These are phyloP conservation scores for Sebastes miniatus DNA, from an alignment of 2,797 vertebrate genomes.

Conservation along the genomic window DNA sequence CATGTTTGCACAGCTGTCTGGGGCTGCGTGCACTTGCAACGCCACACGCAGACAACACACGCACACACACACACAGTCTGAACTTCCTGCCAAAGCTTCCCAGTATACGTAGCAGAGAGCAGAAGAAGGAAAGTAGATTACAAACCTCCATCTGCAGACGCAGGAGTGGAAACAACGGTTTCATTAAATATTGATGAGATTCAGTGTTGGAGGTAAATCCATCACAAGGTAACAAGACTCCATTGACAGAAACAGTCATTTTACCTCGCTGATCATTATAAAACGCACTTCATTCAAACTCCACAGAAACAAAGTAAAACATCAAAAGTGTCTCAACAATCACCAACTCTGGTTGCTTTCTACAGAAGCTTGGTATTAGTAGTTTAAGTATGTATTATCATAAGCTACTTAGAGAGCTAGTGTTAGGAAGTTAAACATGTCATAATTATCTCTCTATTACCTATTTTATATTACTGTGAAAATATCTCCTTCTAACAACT, in stretches of 20 bases:
- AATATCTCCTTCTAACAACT: too few species aligned
- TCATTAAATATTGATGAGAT: not conserved
- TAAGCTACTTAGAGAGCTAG: too few species aligned
- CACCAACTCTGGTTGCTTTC: too few species aligned
- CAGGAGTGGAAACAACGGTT: not conserved
- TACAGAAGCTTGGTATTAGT: too few species aligned
- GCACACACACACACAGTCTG: not conserved
- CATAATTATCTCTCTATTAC: too few species aligned
- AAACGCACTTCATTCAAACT: too few species aligned
- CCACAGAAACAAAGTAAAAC: not conserved
- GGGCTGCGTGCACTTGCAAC: conserved; percentile 37
- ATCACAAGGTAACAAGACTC: not conserved
- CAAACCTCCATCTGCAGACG: conserved; percentile 6
- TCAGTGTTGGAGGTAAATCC: not conserved
- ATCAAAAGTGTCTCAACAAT: not conserved
- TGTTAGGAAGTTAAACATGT: too few species aligned
- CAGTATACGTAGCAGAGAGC: conserved; percentile 38
- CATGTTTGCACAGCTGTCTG: conserved; percentile 73
- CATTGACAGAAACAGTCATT: too few species aligned
- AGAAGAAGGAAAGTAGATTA: conserved; percentile 17
- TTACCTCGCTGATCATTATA: too few species aligned
- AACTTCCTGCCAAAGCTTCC: conserved; percentile 53
- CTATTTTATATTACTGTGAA: too few species aligned
- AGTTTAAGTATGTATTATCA: too few species aligned
- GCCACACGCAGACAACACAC: conserved; percentile 19